A percentile compares a stretch with the other conserved stretches of the same genome.
phyloP scores from a whole-genome alignment of 2,797 vertebrate species.

The Danio kyathit region DNA sequence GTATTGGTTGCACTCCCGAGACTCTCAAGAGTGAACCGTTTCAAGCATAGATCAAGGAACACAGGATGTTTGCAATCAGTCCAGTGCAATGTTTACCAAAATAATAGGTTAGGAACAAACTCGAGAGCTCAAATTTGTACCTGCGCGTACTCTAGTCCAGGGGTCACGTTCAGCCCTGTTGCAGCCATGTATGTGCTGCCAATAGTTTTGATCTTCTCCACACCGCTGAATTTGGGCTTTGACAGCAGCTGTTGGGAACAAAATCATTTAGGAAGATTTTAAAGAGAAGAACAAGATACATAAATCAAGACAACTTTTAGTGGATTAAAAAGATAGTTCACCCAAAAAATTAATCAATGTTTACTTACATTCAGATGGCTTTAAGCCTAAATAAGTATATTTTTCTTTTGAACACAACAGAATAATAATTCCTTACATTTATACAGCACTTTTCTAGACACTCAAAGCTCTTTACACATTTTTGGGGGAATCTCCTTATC shows the following conservation, averaged over 20 bases:
- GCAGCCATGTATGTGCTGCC: conserved; percentile 99
- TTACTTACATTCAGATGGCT: too few species aligned
- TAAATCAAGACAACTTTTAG: too few species aligned
- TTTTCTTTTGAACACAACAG: too few species aligned
- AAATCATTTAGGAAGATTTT: background rate
- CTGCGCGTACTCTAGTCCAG: conserved; percentile 90
- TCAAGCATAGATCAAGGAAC: background rate
- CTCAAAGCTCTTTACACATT: too few species aligned
- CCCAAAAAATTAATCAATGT: too few species aligned
- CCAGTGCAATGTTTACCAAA: background rate
- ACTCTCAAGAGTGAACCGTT: background rate
- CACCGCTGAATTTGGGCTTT: conserved; percentile 96
- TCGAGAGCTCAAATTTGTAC: conserved; percentile 69
- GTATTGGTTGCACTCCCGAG: background rate
- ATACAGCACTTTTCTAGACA: too few species aligned
- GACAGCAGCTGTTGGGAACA: conserved; percentile 84
- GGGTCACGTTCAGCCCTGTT: conserved; percentile 90
- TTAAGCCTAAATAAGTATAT: too few species aligned
- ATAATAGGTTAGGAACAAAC: background rate
- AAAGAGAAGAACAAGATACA: too few species aligned
- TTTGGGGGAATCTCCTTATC: too few species aligned
- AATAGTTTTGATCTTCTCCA: conserved; percentile 98
- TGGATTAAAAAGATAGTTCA: too few species aligned
- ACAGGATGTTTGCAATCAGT: background rate
- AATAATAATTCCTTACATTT: too few species aligned